Percentiles rank a stretch among this genome's conserved stretches.
These are phyloP conservation scores for Seira sanloemensis DNA, from an alignment of 2,888 invertebrate species.

Conservation along the genomic window DNA sequence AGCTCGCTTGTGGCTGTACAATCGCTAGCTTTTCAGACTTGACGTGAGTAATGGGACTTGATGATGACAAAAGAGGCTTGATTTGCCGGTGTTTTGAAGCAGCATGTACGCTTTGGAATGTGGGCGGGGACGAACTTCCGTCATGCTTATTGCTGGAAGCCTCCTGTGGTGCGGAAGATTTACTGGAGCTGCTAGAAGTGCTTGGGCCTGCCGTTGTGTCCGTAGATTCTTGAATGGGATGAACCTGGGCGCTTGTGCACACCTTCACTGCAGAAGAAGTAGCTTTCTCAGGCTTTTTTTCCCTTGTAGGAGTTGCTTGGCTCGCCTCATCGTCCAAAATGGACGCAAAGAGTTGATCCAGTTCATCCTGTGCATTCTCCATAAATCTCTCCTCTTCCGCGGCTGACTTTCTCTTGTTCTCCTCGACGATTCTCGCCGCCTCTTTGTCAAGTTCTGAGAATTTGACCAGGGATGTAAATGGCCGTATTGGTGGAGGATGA, in stretches of 20 bases:
- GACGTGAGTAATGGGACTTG: slow-evolving; percentile 29
- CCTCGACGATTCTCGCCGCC: slow-evolving; percentile 83
- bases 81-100: slow-evolving; percentile 52
- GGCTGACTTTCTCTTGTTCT: slow-evolving; percentile 69
- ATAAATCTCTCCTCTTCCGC: slow-evolving; percentile 67
- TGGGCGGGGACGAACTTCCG: slow-evolving; percentile 17
- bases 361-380: slow-evolving; percentile 71
- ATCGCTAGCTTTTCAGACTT: slow-evolving; percentile 67
- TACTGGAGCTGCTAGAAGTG: slow-evolving; percentile 5
- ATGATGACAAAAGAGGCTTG: slow-evolving; percentile 34
- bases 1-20: slow-evolving; percentile 67
- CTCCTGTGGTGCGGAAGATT: neutral
- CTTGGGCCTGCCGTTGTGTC: slow-evolving; percentile 16
- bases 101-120: slow-evolving; percentile 55
- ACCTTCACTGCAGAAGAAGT: neutral
- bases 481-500: slow-evolving; percentile 46
- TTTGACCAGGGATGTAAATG: slow-evolving; percentile 67
- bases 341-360: slow-evolving; percentile 79
- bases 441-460: slow-evolving; percentile 86
- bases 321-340: neutral
- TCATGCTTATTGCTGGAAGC: slow-evolving; percentile 9
- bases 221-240: slow-evolving; percentile 11
- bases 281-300: neutral
- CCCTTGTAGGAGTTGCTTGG: neutral
- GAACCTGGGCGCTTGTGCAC: slow-evolving; percentile 23